Percentiles rank a stretch among this genome's conserved stretches.
Evolutionary conservation across 2,888 invertebrate species (phyloP).

Genomic region (Masnerella sp.): DNA sequence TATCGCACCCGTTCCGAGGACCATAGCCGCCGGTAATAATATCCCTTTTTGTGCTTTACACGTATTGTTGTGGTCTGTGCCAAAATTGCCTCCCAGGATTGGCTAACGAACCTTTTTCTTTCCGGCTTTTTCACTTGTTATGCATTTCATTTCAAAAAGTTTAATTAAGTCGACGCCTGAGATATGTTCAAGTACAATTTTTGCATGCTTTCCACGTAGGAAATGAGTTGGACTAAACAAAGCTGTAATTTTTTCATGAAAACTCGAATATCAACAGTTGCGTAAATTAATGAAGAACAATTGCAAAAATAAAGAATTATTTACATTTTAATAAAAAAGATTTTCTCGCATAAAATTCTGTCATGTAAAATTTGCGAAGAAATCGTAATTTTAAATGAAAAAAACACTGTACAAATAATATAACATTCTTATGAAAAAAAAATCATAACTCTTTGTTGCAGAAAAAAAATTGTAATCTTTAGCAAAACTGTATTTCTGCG

Average conservation of each 20-base stretch:
- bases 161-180: slow-evolving; percentile 28
- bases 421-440: no score
- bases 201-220: neutral
- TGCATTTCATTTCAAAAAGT: slow-evolving; percentile 28
- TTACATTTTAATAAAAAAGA: no score
- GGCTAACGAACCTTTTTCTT: slow-evolving; percentile 48
- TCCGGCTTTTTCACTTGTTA: slow-evolving; percentile 30
- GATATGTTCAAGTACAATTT: slow-evolving; percentile 13
- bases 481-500: no score
- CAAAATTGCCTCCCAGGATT: slow-evolving; percentile 55
- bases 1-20: slow-evolving; percentile 70
- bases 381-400: no score
- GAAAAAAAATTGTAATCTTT: no score
- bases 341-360: no score
- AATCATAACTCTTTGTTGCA: no score
- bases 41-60: slow-evolving; percentile 71
- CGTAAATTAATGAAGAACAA: no score
- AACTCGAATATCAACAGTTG: no score
- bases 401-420: no score
- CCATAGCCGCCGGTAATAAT: slow-evolving; percentile 72
- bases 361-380: no score
- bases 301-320: no score
- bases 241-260: neutral
- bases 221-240: neutral
- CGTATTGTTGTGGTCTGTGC: slow-evolving; percentile 65